Percentiles rank a stretch among this genome's conserved stretches.
phyloP scores from a whole-genome alignment of 2,113 vertebrate genomes.

The Henicopernis longicauda region DNA sequence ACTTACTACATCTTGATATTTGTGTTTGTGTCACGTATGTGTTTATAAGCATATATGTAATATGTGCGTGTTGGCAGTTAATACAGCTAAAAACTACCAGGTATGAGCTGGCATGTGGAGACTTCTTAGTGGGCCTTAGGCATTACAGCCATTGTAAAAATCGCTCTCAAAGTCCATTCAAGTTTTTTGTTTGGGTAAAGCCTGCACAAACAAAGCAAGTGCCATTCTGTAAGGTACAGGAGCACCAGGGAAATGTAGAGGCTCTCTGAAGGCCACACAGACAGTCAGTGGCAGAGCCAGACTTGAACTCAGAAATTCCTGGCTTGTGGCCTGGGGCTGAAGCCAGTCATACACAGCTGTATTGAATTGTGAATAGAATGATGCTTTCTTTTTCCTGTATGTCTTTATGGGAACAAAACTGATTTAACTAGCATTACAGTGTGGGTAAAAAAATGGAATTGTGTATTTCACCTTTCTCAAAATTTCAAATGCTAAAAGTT shows the following conservation, averaged over 20 bases:
- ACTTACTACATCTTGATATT: neutral
- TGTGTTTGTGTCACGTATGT: neutral
- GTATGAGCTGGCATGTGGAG: neutral
- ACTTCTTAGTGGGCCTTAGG: neutral
- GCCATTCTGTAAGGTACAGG: neutral
- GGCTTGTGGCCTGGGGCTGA: slow-evolving; percentile 13
- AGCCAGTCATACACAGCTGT: neutral
- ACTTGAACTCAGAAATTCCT: slow-evolving; percentile 44
- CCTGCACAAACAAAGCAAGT: neutral
- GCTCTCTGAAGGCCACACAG: slow-evolving; percentile 3
- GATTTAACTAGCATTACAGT: neutral
- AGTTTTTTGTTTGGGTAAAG: neutral
- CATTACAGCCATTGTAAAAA: neutral
- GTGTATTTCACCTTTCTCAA: neutral
- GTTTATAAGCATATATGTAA: neutral
- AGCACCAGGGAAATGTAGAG: neutral
- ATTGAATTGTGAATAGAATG: neutral
- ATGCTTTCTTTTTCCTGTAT: neutral
- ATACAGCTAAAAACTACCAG: neutral
- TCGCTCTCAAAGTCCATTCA: neutral
- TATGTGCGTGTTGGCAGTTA: neutral
- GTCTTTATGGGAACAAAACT: neutral
- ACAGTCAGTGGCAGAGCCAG: slow-evolving; percentile 8
- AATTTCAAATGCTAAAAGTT: neutral
- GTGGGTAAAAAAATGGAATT: neutral